Evolutionary conservation across 2,797 vertebrate species (phyloP), one percentile per base, ranked within the genome.

Genomic region (Galago senegalensis): DNA sequence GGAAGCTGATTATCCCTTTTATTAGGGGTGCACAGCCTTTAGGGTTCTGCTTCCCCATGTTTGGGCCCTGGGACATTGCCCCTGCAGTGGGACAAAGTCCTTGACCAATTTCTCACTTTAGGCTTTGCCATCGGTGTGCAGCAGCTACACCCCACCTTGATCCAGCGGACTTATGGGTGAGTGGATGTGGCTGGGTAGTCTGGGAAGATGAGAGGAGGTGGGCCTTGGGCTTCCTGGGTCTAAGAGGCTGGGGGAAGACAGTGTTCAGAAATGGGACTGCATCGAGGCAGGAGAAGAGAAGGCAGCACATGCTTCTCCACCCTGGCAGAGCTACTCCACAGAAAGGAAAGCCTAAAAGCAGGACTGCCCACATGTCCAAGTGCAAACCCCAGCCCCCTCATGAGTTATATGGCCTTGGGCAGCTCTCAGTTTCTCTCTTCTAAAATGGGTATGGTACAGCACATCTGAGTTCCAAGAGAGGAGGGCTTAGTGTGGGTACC

Each of bases 81-180:
- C 3, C 87, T 93, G 92, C 89, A 43, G 4, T 65, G 70, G 34
- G 72, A 40, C 58, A 43, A 13, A 49, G 16, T 17, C 82, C 83
- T 79, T 91, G 4, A 94, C 72, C 0, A 0, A 5, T 56, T 83
- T 94, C 77, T 98, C 14, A 0, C 98, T 98, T 73, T 97, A 99
- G 99, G 99, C 98, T 99, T 99, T 97, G 99, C 99, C 88, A 98
- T 99, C 96, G 99, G 99, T 93, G 99, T 99, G 82, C 99, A 99
- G 98, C 99, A 99, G 98, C 98, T 99, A 97, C 99, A 99, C 98
- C 99, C 99, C 70, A 99, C 99, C 75, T 99, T 99, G 98, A 99
- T 99, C 98, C 99, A 99, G 98, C 99, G 99, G 98, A 99, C 99
- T 84, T 99, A 99, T 95, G 99, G 99, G 99, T 99, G 99, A 99